phyloP scores from a whole-genome alignment of 2,113 vertebrate species.

The Ifrita kowaldi region DNA sequence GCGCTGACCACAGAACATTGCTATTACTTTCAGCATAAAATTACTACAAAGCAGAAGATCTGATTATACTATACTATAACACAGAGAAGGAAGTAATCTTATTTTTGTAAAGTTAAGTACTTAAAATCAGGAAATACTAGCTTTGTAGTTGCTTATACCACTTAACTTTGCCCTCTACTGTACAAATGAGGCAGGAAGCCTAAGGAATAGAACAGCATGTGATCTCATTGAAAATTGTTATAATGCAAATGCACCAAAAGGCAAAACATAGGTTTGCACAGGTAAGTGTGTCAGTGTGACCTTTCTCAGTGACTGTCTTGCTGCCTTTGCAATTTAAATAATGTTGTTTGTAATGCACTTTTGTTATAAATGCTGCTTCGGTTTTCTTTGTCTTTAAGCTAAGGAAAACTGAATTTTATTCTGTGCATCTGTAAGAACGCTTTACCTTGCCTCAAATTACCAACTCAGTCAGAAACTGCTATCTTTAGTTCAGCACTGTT shows the following conservation, averaged over 20 bases:
- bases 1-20: background rate
- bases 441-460: background rate
- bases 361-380: background rate
- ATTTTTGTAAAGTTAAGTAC: background rate
- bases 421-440: background rate
- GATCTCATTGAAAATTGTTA: background rate
- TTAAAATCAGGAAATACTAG: slow-evolving; percentile 8
- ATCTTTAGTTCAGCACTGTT: background rate
- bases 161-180: background rate
- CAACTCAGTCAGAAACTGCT: background rate
- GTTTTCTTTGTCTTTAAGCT: background rate
- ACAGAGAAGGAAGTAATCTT: background rate
- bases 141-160: background rate
- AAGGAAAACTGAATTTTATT: background rate
- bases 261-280: background rate
- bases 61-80: background rate
- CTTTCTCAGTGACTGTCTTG: background rate
- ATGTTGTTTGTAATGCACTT: background rate
- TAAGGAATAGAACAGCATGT: background rate
- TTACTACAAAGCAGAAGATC: background rate
- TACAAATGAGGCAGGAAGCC: background rate
- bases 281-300: background rate
- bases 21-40: background rate
- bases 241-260: background rate
- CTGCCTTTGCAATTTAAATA: background rate